Evolutionary conservation across 1,140 invertebrate genomes (phyloP).

Genomic region (Lasioglossum albipes): DNA sequence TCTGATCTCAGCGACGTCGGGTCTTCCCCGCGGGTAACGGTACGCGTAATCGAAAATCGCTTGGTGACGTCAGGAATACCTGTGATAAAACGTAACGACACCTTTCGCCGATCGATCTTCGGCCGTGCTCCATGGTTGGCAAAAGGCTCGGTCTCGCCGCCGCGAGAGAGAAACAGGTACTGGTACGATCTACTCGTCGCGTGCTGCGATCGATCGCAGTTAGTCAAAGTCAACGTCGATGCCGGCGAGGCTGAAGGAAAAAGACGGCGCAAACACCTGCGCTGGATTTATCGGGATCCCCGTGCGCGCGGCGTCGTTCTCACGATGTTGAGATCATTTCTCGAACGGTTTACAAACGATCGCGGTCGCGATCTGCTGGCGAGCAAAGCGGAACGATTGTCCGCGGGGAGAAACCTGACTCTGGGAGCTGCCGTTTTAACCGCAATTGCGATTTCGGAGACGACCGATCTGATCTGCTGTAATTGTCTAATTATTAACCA

Average conservation of each 20-base stretch:
- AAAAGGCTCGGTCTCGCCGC: slow-evolving; percentile 23
- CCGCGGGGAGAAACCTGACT: slow-evolving; percentile 4
- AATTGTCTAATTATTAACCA: too few relatives aligned
- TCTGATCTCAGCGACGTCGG: neutral
- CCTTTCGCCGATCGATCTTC: slow-evolving; percentile 33
- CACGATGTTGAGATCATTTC: slow-evolving; percentile 20
- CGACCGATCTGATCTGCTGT: too few relatives aligned
- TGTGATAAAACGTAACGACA: slow-evolving; percentile 47
- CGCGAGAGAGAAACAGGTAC: neutral
- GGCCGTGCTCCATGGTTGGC: neutral
- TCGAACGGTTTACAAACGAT: slow-evolving; percentile 1
- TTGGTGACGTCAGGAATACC: slow-evolving; percentile 38
- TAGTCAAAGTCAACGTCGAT: slow-evolving; percentile 28
- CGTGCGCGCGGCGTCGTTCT: slow-evolving; percentile 9
- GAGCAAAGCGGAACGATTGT: neutral
- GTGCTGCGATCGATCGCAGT: slow-evolving; percentile 13
- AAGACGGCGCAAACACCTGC: slow-evolving; percentile 21
- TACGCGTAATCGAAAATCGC: slow-evolving; percentile 48
- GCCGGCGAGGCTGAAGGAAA: neutral
- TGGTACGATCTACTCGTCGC: too few relatives aligned
- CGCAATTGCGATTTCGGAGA: neutral
- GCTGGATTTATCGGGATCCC: slow-evolving; percentile 27
- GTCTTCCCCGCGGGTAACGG: slow-evolving; percentile 28
- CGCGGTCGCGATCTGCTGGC: too few relatives aligned
- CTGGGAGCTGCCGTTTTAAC: slow-evolving; percentile 12